phyloP scores from a whole-genome alignment of 1,140 invertebrate species.

The Drosophila malerkotliana region DNA sequence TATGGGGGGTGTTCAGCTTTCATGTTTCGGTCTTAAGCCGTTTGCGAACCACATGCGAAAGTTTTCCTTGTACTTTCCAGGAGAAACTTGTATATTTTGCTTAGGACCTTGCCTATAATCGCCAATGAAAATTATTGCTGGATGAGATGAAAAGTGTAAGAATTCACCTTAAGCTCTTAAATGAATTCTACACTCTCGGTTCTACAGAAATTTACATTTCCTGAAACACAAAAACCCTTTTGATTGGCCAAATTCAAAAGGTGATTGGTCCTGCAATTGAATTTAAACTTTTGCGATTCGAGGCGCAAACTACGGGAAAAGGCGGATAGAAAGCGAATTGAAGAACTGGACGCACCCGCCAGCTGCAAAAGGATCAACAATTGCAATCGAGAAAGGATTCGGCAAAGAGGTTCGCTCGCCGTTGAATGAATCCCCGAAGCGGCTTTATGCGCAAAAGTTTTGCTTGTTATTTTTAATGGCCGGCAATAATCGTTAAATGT shows the following conservation, averaged over 20 bases:
- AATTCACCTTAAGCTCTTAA: too few species aligned
- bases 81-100: background rate
- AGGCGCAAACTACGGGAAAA: constrained; percentile 47
- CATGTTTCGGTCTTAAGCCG: background rate
- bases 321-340: constrained; percentile 45
- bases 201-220: background rate
- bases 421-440: constrained; percentile 81
- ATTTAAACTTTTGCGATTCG: constrained; percentile 76
- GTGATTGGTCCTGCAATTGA: constrained; percentile 53
- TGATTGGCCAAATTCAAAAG: constrained; percentile 33
- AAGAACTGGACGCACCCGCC: constrained; percentile 38
- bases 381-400: constrained; percentile 82
- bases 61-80: background rate
- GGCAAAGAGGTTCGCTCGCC: constrained; percentile 72
- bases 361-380: constrained; percentile 79
- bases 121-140: background rate
- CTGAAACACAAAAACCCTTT: constrained; percentile 6
- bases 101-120: too few species aligned
- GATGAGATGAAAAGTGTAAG: background rate
- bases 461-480: constrained; percentile 82
- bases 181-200: too few species aligned
- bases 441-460: constrained; percentile 81
- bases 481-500: constrained; percentile 82
- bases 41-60: background rate
- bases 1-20: constrained; percentile 27